Evolutionary conservation across 2,888 invertebrate genomes (phyloP), one percentile per base, ranked within the genome.

Genomic region (Dendrolimus pini): DNA sequence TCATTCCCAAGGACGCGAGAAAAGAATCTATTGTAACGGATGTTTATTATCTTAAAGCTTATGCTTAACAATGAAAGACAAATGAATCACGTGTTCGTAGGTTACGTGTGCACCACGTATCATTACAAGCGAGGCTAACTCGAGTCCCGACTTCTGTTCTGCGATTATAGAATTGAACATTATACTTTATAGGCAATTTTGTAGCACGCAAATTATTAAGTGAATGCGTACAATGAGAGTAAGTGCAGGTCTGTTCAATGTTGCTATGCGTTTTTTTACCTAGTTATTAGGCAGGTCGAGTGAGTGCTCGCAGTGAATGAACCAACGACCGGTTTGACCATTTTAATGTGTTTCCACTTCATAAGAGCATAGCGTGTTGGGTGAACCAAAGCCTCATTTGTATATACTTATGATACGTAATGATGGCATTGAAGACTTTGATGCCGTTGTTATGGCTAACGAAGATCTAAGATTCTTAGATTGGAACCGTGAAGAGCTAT

Each of bases 261-360:
- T 63, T 65, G 63, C 47, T 47, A 47, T 47, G 47, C 47, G 47
- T 47, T 57, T 57, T 59, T 57, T 59, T 57, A 64, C 60, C 62
- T 56, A 60, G 65, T 72, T 70, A 70, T 74, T 70, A 68, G 55
- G 53, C 53, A 55, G 56, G 56, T 57, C 64, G 62, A 65, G 67
- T 66, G 65, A 65, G 68, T 57, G 58, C 61, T 65, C 63, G 69
- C 67, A 72, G 72, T 74, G 75, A 74, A 75, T 74, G 75, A 74
- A 68, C 73, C 63, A 62, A 56, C 62, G 74, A 75, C 76, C 75
- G 77, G 75, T 76, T 75, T 66, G 56, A 59, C 57, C 63, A 69
- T 65, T 68, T 68, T 64, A 65, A 65, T 64, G 64, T 62, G 59
- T 65, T 64, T 64, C 71, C 64, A 71, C 67, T 70, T 69, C 71